These are phyloP conservation scores for Sebastes elongatus DNA, from an alignment of 2,797 vertebrate species.

Conservation along the genomic window DNA sequence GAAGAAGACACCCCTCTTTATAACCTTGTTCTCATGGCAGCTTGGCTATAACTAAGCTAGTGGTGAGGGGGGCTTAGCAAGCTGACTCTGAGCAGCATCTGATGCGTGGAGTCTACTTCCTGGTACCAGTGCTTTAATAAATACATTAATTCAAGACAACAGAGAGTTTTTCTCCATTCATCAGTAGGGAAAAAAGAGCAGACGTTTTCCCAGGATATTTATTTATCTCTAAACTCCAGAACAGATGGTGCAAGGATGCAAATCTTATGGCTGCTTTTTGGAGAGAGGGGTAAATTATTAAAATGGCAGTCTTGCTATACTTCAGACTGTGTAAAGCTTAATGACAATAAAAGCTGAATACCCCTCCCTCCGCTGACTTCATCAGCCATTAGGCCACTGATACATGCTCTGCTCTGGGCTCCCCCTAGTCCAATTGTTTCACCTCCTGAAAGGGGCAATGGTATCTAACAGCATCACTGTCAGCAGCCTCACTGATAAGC, in stretches of 20 bases:
- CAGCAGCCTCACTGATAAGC: conserved; percentile 70
- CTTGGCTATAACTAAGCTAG: neutral
- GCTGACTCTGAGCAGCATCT: neutral
- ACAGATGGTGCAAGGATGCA: conserved; percentile 32
- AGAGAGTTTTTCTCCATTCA: neutral
- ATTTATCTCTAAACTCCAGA: conserved; percentile 44
- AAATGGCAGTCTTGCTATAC: conserved; percentile 20
- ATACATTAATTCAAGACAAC: neutral
- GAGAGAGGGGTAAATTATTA: conserved; percentile 23
- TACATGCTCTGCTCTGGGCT: conserved; percentile 35
- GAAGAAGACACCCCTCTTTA: neutral
- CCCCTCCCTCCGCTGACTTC: conserved; percentile 29
- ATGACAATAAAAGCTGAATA: conserved; percentile 32
- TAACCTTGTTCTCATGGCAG: neutral
- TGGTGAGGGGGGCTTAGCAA: neutral
- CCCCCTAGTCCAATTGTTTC: conserved; percentile 45
- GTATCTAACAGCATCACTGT: conserved; percentile 58
- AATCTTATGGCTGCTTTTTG: conserved; percentile 29
- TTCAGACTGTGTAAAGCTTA: conserved; percentile 18
- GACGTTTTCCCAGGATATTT: conserved; percentile 40
- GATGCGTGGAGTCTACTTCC: neutral
- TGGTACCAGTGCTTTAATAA: neutral
- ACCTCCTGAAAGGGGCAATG: conserved; percentile 46
- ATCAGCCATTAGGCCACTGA: conserved; percentile 46
- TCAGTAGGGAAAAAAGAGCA: conserved; percentile 18